phyloP scores from a whole-genome alignment of 1,140 invertebrate species.

The Cryptotermes secundus region DNA sequence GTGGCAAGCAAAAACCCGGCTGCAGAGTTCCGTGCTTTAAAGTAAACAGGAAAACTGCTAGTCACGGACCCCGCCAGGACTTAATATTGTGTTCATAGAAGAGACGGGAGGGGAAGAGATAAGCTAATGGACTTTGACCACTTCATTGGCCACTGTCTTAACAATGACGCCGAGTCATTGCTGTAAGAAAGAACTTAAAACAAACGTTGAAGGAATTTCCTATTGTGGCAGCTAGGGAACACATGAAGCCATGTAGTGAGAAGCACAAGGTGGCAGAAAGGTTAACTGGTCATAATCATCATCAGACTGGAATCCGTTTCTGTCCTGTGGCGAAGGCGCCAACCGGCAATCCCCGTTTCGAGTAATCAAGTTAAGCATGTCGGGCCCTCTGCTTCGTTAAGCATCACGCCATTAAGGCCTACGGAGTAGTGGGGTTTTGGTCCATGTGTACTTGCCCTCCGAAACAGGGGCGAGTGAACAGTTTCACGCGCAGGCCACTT shows the following conservation, averaged over 20 bases:
- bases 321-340: background rate
- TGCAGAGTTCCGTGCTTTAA: no score
- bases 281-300: background rate
- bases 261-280: background rate
- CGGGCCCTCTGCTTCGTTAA: no score
- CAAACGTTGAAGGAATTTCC: background rate
- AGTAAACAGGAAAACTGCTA: constrained; percentile 8
- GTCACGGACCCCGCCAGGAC: background rate
- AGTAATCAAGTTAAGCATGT: background rate
- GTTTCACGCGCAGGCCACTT: no score
- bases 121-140: background rate
- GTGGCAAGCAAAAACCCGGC: no score
- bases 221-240: background rate
- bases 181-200: background rate
- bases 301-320: background rate
- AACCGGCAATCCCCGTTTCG: background rate
- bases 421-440: no score
- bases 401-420: no score
- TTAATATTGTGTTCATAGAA: background rate
- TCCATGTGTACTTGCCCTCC: no score
- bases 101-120: background rate
- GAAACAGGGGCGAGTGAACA: no score
- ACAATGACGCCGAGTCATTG: background rate
- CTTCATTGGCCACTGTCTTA: background rate
- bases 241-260: background rate